Evolutionary conservation across 2,113 vertebrate genomes (phyloP), one percentile per base, ranked within the genome.

Genomic region (Holacanthus passer): DNA sequence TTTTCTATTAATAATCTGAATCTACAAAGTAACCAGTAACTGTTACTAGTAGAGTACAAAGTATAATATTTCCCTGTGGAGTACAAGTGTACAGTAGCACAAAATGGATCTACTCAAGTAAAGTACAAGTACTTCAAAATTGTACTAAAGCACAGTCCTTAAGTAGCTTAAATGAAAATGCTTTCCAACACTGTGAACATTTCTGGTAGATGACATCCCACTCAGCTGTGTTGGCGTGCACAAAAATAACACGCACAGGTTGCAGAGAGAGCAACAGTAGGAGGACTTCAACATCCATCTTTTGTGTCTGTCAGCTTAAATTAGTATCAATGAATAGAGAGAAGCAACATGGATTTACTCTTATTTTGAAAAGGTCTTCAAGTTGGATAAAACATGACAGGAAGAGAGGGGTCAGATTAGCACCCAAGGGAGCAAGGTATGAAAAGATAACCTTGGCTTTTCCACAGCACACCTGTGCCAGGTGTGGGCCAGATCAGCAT

Each of bases 401-500:
- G n/a, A 29, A 39, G 6, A 48, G 10, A 37, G 24, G 8, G 19
- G 43, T 52, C 43, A 52, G 47, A 63, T 60, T 64, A 62, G 29
- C 71, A 53, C 65, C 22, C 39, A 9, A 22, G 70, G 63, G 76
- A 64, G 35, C 19, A 56, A 53, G 29, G 27, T 22, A 3, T 69
- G 41, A 43, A 71, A 56, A 10, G 5, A 50, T 71, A 50, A 66
- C 11, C 32, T 31, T 5, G 7, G 14, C 16, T 32, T 62, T 35
- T 29, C n/a, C 29, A 47, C 50, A 56, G 10, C 32, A 56, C 73
- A 55, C 67, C 41, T 70, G 59, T 5, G 19, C 7, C 52, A 5
- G 43, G 50, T 22, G 62, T 58, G 32, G 32, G 52, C 50, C 41
- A 65, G 24, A 62, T 74, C 68, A 67, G 81, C 62, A 83, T 84